These are phyloP conservation scores for Meteorus cinctellus DNA, from an alignment of 2,888 invertebrate genomes.

Conservation along the genomic window DNA sequence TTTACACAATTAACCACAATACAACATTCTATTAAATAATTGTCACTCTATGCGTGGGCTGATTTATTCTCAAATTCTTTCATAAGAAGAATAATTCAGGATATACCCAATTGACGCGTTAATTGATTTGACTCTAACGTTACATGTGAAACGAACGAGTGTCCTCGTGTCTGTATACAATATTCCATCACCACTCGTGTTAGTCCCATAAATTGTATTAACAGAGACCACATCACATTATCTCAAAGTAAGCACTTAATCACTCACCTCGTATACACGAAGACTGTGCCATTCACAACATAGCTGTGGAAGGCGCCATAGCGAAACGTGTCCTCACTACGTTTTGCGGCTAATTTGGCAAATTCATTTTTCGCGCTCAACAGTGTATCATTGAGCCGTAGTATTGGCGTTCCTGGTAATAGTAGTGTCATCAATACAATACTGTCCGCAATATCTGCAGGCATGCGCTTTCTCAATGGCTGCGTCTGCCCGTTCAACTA, in stretches of 20 bases:
- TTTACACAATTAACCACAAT: conserved; percentile 52
- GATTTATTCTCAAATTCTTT: conserved; percentile 27
- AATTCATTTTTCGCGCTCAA: conserved; percentile 63
- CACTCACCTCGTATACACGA: conserved; percentile 82
- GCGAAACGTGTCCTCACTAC: conserved; percentile 78
- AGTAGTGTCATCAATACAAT: conserved; percentile 81
- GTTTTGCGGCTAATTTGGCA: conserved; percentile 71
- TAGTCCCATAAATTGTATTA: background rate
- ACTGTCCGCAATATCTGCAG: conserved; percentile 75
- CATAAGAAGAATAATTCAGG: conserved; percentile 48
- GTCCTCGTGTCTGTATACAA: background rate
- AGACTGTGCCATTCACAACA: conserved; percentile 75
- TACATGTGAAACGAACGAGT: conserved; percentile 14
- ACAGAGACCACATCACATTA: conserved; percentile 12
- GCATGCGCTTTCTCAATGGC: conserved; percentile 62
- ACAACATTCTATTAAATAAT: conserved; percentile 8
- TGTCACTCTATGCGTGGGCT: background rate
- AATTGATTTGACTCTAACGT: conserved; percentile 44
- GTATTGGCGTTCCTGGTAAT: conserved; percentile 85
- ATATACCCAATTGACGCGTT: conserved; percentile 51
- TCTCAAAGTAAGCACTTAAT: background rate
- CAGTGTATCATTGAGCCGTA: conserved; percentile 70
- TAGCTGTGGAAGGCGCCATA: conserved; percentile 75
- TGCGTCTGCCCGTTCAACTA: conserved; percentile 62
- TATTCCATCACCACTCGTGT: conserved; percentile 14